phyloP scores from a whole-genome alignment of 2,113 vertebrate genomes.

The Edolisoma coerulescens region DNA sequence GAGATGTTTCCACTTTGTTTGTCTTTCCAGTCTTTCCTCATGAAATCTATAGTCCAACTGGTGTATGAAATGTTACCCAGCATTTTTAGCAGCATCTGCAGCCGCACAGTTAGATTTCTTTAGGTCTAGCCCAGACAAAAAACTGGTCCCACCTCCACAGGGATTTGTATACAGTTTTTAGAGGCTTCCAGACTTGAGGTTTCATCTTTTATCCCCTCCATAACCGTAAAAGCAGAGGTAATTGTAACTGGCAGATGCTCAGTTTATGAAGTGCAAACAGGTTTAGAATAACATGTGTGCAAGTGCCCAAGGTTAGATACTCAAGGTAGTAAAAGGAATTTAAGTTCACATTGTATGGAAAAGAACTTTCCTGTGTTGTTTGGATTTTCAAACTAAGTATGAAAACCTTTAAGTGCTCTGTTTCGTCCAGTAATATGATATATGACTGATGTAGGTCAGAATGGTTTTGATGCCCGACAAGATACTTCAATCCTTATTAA shows the following conservation, averaged over 20 bases:
- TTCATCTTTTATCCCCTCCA: not conserved
- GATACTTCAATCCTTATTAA: not conserved
- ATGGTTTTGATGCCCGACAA: not conserved
- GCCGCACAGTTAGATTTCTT: not conserved
- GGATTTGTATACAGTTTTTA: not conserved
- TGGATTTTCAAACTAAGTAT: not conserved
- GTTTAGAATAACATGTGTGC: not conserved
- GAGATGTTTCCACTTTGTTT: not conserved
- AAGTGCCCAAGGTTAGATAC: not conserved
- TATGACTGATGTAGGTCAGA: not conserved
- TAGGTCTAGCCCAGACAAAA: not conserved
- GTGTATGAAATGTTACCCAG: not conserved
- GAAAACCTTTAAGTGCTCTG: not conserved
- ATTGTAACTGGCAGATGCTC: slow-evolving; percentile 17
- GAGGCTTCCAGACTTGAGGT: not conserved
- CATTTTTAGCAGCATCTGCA: not conserved
- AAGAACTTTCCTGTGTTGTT: not conserved
- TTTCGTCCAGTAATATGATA: not conserved
- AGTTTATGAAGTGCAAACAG: not conserved
- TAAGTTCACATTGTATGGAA: not conserved
- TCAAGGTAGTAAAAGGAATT: not conserved
- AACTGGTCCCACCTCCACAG: not conserved
- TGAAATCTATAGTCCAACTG: not conserved
- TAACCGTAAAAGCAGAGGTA: slow-evolving; percentile 7
- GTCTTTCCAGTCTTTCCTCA: not conserved